Conservation (phyloP, 2,888 invertebrate species). For the Nasonovia ribisnigri region DNA sequence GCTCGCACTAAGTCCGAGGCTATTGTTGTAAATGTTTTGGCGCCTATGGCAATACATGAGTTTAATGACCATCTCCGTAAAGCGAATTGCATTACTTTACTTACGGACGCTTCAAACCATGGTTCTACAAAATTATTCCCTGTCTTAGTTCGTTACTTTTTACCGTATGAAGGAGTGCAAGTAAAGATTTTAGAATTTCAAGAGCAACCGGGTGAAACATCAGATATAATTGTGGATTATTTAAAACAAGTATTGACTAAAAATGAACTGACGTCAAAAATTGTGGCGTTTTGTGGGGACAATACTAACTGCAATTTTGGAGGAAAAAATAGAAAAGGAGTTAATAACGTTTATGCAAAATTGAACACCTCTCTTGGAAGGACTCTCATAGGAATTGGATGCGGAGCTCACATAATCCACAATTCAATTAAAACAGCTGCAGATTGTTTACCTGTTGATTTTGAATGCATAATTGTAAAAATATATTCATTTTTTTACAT, state of each 20-base stretch:
- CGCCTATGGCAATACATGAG: conserved; percentile 22
- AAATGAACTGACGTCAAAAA: conserved; percentile 46
- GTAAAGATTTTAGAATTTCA: conserved; percentile 7
- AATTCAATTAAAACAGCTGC: conserved; percentile 69
- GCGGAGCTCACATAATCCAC: conserved; percentile 69
- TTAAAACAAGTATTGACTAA: conserved; percentile 49
- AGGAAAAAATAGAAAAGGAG: conserved; percentile 60
- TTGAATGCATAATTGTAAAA: conserved; percentile 69
- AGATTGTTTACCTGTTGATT: conserved; percentile 69
- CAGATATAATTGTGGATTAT: conserved; percentile 62
- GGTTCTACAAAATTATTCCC: conserved; percentile 12
- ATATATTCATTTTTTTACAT: conserved; percentile 69
- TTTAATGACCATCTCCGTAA: not conserved
- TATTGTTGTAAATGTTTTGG: conserved; percentile 37
- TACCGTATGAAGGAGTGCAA: not conserved
- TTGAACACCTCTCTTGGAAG: conserved; percentile 65
- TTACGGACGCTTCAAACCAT: conserved; percentile 6
- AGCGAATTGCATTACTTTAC: too few relatives aligned
- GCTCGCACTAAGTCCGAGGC: conserved; percentile 50
- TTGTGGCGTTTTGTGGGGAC: conserved; percentile 60
- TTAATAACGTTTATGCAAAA: conserved; percentile 67
- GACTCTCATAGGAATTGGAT: conserved; percentile 68
- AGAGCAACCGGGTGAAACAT: conserved; percentile 59
- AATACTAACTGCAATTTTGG: conserved; percentile 66
- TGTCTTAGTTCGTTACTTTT: conserved; percentile 14